Percentiles rank a stretch among this genome's conserved stretches.
Evolutionary conservation across 2,113 vertebrate genomes (phyloP).

Genomic region (Choloepus hoffmanni): DNA sequence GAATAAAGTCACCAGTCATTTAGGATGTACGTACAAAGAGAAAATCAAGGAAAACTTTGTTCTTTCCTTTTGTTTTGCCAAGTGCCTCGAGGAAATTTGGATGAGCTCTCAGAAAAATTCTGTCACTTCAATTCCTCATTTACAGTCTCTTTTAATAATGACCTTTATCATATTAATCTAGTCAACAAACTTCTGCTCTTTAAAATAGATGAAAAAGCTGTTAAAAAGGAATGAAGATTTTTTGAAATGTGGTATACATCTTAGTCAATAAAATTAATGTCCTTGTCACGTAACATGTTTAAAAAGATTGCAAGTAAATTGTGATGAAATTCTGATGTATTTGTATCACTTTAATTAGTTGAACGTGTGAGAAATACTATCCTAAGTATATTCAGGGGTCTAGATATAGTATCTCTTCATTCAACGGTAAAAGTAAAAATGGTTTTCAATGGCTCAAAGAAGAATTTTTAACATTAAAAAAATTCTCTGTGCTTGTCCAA

Average conservation of each 20-base stretch:
- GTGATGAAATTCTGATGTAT: too few species aligned
- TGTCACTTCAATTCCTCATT: constrained; percentile 4
- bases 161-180: not conserved
- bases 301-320: too few species aligned
- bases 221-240: not conserved
- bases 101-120: not conserved
- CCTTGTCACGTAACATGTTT: too few species aligned
- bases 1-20: not conserved
- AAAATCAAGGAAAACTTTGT: constrained; percentile 27
- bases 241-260: not conserved
- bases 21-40: not conserved
- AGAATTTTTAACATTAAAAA: too few species aligned
- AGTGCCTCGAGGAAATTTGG: not conserved
- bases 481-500: too few species aligned
- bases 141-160: constrained; percentile 23
- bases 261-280: not conserved
- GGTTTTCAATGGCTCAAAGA: too few species aligned
- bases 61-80: not conserved
- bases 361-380: too few species aligned
- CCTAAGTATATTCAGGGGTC: too few species aligned
- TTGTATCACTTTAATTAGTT: too few species aligned
- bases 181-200: not conserved
- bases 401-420: too few species aligned
- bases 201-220: not conserved
- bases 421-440: too few species aligned